Percentiles rank a stretch among this genome's conserved stretches.
Conservation (phyloP, 2,797 vertebrate species). For the Poecilia velifera region DNA sequence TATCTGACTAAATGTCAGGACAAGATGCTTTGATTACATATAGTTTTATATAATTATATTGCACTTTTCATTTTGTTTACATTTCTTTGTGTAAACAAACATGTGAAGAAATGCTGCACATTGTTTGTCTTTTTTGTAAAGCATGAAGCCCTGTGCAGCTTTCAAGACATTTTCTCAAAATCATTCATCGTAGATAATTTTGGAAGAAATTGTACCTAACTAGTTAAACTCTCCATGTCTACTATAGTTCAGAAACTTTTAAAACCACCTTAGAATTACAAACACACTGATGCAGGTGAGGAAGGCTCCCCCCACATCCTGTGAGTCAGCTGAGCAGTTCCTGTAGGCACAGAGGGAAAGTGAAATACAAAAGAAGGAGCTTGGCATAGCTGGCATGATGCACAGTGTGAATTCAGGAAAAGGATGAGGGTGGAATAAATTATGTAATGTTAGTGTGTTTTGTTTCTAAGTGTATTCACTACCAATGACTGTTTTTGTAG, state of each 20-base stretch:
- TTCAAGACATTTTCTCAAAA: too few relatives aligned
- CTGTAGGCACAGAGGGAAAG: constrained; percentile 27
- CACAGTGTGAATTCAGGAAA: constrained; percentile 22
- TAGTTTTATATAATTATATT: background rate
- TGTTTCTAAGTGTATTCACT: background rate
- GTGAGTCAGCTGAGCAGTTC: constrained; percentile 26
- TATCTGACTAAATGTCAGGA: background rate
- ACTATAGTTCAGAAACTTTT: background rate
- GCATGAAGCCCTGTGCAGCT: too few relatives aligned
- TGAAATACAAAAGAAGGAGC: constrained; percentile 6
- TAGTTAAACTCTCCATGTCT: too few relatives aligned
- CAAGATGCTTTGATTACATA: background rate
- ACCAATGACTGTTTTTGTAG: background rate
- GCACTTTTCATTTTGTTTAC: background rate
- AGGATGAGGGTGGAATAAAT: constrained; percentile 13
- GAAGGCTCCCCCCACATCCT: constrained; percentile 24
- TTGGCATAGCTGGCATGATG: constrained; percentile 14
- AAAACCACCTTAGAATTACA: background rate
- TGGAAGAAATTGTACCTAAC: too few relatives aligned
- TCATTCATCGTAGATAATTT: too few relatives aligned
- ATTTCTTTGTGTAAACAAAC: background rate
- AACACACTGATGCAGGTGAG: constrained; percentile 27
- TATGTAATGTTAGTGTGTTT: constrained; percentile 4
- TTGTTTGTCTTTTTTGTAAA: too few relatives aligned
- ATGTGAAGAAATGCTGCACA: too few relatives aligned